These are phyloP conservation scores for Cryptocheilus praepositus DNA, from an alignment of 2,888 invertebrate genomes.

Conservation along the genomic window DNA sequence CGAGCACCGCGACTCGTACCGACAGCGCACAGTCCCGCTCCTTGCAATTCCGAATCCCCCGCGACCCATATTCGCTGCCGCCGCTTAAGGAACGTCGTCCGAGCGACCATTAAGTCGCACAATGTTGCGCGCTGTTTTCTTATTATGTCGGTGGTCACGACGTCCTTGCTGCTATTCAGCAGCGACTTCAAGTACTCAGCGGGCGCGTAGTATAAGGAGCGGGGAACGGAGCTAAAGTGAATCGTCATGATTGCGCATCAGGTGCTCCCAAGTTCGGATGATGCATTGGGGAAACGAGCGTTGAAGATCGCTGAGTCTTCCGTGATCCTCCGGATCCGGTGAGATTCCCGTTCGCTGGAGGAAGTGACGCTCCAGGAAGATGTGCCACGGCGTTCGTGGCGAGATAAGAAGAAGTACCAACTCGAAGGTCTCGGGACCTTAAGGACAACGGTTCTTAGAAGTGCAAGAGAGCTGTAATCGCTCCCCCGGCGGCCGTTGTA, in stretches of 20 bases:
- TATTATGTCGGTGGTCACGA: neutral
- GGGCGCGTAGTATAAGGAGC: too few species aligned
- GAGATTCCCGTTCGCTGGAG: too few species aligned
- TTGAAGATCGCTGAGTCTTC: too few species aligned
- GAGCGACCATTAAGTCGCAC: constrained; percentile 29
- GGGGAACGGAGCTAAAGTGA: too few species aligned
- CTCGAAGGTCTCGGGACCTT: constrained; percentile 57
- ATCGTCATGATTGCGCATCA: too few species aligned
- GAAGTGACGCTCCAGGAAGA: constrained; percentile 10
- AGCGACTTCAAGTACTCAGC: too few species aligned
- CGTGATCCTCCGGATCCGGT: too few species aligned
- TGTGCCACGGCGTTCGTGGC: constrained; percentile 37
- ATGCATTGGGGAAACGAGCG: too few species aligned
- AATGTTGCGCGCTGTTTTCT: constrained; percentile 24
- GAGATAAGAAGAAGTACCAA: constrained; percentile 41
- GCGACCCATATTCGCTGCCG: constrained; percentile 33
- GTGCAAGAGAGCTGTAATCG: constrained; percentile 61
- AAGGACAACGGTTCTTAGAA: constrained; percentile 66
- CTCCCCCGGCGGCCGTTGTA: constrained; percentile 60
- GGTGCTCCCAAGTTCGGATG: too few species aligned
- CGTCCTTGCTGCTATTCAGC: too few species aligned
- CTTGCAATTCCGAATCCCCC: constrained; percentile 47
- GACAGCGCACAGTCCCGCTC: constrained; percentile 48
- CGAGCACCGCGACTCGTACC: constrained; percentile 49
- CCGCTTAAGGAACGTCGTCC: constrained; percentile 37